phyloP scores from a whole-genome alignment of 2,113 vertebrate species.

The Saccopteryx bilineata region DNA sequence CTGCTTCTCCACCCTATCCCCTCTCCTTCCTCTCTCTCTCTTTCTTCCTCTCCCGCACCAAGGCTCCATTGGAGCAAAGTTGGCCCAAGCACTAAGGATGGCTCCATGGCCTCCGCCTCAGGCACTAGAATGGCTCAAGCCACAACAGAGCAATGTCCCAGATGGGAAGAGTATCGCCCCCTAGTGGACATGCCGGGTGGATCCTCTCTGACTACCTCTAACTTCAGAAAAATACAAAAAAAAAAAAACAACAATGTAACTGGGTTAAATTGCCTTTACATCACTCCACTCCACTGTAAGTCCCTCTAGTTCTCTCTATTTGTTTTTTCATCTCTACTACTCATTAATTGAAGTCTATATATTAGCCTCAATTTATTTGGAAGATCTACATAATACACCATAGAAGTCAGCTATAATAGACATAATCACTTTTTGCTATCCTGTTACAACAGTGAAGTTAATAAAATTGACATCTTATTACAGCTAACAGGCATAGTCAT shows the following conservation, averaged over 20 bases:
- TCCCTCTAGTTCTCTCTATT: not conserved
- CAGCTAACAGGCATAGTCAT: constrained; percentile 66
- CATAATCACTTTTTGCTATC: constrained; percentile 64
- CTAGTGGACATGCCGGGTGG: too few relatives aligned
- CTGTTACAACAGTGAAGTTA: constrained; percentile 66
- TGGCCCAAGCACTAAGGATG: too few relatives aligned
- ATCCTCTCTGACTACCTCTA: too few relatives aligned
- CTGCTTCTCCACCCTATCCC: too few relatives aligned
- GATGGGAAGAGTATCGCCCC: too few relatives aligned
- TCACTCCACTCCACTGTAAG: not conserved
- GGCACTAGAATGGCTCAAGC: too few relatives aligned
- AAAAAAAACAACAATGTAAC: not conserved
- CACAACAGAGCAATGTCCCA: too few relatives aligned
- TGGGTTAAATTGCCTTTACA: not conserved
- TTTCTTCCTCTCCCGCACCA: too few relatives aligned
- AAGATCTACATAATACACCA: constrained; percentile 17
- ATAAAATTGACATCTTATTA: constrained; percentile 80
- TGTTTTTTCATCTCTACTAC: not conserved
- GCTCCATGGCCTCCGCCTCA: too few relatives aligned
- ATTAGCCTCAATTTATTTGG: constrained; percentile 69
- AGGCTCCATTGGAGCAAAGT: too few relatives aligned
- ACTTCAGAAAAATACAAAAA: too few relatives aligned
- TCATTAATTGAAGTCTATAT: constrained; percentile 39
- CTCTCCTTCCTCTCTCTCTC: too few relatives aligned
- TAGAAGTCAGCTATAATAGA: constrained; percentile 42